Evolutionary conservation across 1,140 invertebrate species (phyloP).

Genomic region (Paralvinella palmiformis): DNA sequence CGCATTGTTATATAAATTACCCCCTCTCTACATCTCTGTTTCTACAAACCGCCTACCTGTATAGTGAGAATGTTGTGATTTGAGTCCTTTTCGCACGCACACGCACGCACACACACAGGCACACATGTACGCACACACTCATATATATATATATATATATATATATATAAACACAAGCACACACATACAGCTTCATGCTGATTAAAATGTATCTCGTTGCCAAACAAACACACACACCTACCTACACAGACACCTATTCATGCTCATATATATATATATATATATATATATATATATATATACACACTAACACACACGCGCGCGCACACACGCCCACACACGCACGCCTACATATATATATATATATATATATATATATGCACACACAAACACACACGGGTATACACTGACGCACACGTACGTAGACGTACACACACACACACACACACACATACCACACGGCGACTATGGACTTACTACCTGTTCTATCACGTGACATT

Average conservation of each 20-base stretch:
- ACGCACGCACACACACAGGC: neutral
- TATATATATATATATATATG: conserved; percentile 1
- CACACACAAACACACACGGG: neutral
- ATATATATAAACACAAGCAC: neutral
- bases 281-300: conserved; percentile 3
- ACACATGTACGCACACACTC: neutral
- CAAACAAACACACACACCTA: neutral
- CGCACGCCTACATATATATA: neutral
- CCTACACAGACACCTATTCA: neutral
- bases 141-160: too few relatives aligned
- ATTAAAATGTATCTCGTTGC: neutral
- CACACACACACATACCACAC: neutral
- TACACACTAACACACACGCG: neutral
- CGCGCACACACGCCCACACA: neutral
- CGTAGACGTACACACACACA: conserved; percentile 1
- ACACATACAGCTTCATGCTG: neutral
- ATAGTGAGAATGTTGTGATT: too few relatives aligned
- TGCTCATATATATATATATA: neutral
- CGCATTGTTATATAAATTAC: too few relatives aligned
- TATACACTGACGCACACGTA: neutral
- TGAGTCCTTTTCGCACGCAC: too few relatives aligned
- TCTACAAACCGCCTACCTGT: too few relatives aligned
- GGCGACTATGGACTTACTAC: too few relatives aligned
- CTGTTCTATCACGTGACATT: too few relatives aligned
- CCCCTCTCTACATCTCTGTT: too few relatives aligned